A percentile compares a stretch with the other conserved stretches of the same genome.
Conservation (phyloP, 2,113 vertebrate genomes). For the Onychorhynchus coronatus region DNA sequence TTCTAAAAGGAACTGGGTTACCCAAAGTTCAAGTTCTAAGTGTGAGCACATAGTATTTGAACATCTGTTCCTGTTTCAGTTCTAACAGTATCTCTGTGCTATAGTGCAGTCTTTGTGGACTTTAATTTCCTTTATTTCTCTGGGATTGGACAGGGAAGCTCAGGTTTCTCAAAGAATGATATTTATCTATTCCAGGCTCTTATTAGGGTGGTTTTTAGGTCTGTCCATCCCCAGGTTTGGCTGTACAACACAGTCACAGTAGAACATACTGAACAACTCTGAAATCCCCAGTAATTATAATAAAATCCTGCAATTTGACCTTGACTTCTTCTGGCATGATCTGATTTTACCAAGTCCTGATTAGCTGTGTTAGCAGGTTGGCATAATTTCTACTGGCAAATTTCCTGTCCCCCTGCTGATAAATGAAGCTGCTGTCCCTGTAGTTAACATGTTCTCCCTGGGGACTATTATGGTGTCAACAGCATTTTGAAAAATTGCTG, state of each 20-base stretch:
- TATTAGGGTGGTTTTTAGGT: not conserved
- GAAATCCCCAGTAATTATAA: not conserved
- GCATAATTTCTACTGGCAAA: not conserved
- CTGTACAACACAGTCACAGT: not conserved
- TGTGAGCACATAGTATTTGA: not conserved
- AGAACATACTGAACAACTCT: not conserved
- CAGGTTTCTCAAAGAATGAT: not conserved
- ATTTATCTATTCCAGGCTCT: not conserved
- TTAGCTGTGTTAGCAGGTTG: not conserved
- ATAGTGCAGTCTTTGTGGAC: not conserved
- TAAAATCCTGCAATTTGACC: not conserved
- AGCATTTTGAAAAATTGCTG: constrained; percentile 26
- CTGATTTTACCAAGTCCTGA: not conserved
- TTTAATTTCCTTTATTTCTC: not conserved
- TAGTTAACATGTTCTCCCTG: constrained; percentile 5
- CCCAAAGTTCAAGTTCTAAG: not conserved
- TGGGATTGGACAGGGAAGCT: not conserved
- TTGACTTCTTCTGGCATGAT: not conserved
- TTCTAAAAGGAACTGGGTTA: not conserved
- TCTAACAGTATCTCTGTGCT: not conserved
- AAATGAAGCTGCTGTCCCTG: not conserved
- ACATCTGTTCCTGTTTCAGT: not conserved
- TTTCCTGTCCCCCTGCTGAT: not conserved
- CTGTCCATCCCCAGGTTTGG: not conserved
- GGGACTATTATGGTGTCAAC: not conserved